Conservation (phyloP, 2,113 vertebrate species). For the Pardalotus punctatus region DNA sequence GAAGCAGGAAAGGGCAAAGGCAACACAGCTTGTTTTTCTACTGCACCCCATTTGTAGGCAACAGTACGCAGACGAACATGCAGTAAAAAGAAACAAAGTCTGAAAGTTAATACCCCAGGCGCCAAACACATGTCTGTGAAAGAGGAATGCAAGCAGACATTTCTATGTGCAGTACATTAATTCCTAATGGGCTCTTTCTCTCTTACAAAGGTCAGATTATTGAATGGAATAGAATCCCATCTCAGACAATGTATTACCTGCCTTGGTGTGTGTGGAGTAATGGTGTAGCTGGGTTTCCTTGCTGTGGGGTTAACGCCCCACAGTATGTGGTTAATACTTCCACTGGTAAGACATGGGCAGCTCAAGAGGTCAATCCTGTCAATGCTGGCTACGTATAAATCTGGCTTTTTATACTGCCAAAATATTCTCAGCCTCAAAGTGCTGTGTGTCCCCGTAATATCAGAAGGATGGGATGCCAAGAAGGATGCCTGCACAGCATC, state of each 20-base stretch:
- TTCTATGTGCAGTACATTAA: conserved; percentile 43
- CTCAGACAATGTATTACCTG: not conserved
- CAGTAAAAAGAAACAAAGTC: conserved; percentile 74
- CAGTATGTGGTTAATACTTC: not conserved
- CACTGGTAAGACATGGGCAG: not conserved
- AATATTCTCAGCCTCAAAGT: not conserved
- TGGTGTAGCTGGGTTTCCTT: not conserved
- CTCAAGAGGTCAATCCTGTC: not conserved
- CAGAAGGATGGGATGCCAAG: not conserved
- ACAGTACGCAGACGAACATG: conserved; percentile 24
- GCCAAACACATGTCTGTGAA: conserved; percentile 61
- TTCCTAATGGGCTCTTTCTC: conserved; percentile 44
- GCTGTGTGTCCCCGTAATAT: accelerated
- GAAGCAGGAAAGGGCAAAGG: conserved; percentile 20
- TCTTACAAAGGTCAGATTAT: conserved; percentile 13
- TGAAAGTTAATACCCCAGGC: conserved; percentile 73
- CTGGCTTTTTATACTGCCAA: not conserved
- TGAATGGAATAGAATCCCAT: not conserved
- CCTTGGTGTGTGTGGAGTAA: not conserved
- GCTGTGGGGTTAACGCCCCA: not conserved
- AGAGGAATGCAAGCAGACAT: conserved; percentile 63
- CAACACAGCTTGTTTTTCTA: conserved; percentile 59
- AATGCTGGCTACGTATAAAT: not conserved
- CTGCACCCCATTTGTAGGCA: conserved; percentile 45
- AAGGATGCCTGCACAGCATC: not conserved